Percentiles rank a stretch among this genome's conserved stretches.
Evolutionary conservation across 2,113 vertebrate species (phyloP).

Genomic region (Triplophysa rosa): DNA sequence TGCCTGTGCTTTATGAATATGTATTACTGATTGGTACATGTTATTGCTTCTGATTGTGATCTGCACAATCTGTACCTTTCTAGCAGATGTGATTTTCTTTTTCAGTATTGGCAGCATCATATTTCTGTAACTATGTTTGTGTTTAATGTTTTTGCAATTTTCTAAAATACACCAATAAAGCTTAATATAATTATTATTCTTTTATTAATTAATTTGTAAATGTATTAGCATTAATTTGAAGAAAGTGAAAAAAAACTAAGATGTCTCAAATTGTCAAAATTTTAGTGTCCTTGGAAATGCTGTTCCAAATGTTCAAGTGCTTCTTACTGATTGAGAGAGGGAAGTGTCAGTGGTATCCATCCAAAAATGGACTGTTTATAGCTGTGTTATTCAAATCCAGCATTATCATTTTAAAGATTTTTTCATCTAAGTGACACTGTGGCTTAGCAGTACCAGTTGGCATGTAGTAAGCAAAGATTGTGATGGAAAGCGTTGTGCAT

Average conservation of each 20-base stretch:
- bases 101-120: too few relatives aligned
- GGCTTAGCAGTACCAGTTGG: not conserved
- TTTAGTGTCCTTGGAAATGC: not conserved
- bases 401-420: too few relatives aligned
- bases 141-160: not conserved
- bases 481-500: not conserved
- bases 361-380: constrained; percentile 2
- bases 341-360: constrained; percentile 4
- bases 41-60: not conserved
- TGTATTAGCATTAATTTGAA: not conserved
- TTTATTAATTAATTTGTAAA: not conserved
- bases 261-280: too few relatives aligned
- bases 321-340: not conserved
- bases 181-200: not conserved
- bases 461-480: not conserved
- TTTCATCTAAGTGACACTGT: not conserved
- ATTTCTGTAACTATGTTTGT: not conserved
- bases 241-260: too few relatives aligned
- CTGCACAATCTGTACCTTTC: not conserved
- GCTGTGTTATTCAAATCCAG: not conserved
- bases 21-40: constrained; percentile 8
- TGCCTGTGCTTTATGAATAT: constrained; percentile 8
- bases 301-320: not conserved
- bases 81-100: too few relatives aligned
- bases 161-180: constrained; percentile 14